Conservation (phyloP, 2,888 invertebrate genomes). For the Labia minor region DNA sequence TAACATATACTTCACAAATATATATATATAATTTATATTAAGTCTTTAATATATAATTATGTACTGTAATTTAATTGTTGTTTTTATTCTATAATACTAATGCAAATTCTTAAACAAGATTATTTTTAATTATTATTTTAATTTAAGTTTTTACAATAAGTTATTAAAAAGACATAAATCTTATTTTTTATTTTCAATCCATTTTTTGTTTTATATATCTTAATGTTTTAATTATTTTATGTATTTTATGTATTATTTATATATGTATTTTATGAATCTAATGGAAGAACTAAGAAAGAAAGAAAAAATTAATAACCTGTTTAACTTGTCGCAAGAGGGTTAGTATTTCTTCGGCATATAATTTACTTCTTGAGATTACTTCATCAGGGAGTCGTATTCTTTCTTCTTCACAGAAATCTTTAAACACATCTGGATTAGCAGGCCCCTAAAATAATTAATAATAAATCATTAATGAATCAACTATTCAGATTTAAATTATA, state of each 20-base stretch:
- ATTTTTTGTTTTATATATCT: too few species aligned
- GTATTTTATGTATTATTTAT: too few species aligned
- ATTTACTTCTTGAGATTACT: constrained; percentile 46
- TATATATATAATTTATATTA: neutral
- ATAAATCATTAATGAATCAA: constrained; percentile 13
- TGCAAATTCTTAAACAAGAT: too few species aligned
- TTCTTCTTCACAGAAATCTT: constrained; percentile 35
- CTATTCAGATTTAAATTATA: constrained; percentile 16
- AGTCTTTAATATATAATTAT: neutral
- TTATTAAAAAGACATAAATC: too few species aligned
- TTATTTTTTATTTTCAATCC: too few species aligned
- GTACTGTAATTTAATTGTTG: too few species aligned
- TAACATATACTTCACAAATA: neutral
- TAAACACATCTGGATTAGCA: constrained; percentile 61
- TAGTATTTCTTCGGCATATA: constrained; percentile 54
- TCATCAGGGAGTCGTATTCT: constrained; percentile 45
- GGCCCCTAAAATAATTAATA: constrained; percentile 51
- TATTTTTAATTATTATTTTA: too few species aligned
- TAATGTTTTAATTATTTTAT: too few species aligned
- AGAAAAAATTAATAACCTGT: neutral
- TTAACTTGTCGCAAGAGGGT: constrained; percentile 29
- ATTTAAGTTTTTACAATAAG: too few species aligned
- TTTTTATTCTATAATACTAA: too few species aligned
- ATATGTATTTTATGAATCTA: too few species aligned
- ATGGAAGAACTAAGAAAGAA: neutral